phyloP scores from a whole-genome alignment of 2,113 vertebrate genomes.

The Bungarus multicinctus region DNA sequence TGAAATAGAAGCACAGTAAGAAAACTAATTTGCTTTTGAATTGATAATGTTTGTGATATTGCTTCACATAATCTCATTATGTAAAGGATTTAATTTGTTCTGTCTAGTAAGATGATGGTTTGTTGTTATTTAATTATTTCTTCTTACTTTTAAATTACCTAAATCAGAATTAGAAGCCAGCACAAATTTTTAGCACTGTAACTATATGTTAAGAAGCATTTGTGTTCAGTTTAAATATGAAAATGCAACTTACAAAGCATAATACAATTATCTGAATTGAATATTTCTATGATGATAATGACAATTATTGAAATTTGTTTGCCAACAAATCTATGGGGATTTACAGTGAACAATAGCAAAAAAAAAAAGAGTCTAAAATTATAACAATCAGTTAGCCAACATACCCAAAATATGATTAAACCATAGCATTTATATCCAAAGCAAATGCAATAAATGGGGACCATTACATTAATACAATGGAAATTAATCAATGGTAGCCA shows the following conservation, averaged over 20 bases:
- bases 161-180: conserved; percentile 20
- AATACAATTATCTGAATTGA: not conserved
- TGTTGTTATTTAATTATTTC: conserved; percentile 21
- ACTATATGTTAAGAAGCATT: conserved; percentile 45
- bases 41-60: conserved; percentile 23
- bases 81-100: conserved; percentile 19
- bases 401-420: not conserved
- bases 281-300: not conserved
- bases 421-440: not conserved
- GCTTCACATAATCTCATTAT: conserved; percentile 45
- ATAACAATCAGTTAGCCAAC: not conserved
- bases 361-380: not conserved
- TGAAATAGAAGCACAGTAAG: conserved; percentile 4
- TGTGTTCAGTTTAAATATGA: not conserved
- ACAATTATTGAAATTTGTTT: not conserved
- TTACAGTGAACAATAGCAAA: not conserved
- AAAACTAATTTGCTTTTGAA: conserved; percentile 30
- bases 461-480: not conserved
- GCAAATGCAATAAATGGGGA: not conserved
- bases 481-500: not conserved
- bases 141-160: conserved; percentile 36
- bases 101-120: conserved; percentile 16
- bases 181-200: conserved; percentile 16
- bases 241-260: not conserved
- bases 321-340: not conserved